Percentiles rank a stretch among this genome's conserved stretches.
phyloP scores from a whole-genome alignment of 2,113 vertebrate species.

The Cryptoleucopteryx plumbea region DNA sequence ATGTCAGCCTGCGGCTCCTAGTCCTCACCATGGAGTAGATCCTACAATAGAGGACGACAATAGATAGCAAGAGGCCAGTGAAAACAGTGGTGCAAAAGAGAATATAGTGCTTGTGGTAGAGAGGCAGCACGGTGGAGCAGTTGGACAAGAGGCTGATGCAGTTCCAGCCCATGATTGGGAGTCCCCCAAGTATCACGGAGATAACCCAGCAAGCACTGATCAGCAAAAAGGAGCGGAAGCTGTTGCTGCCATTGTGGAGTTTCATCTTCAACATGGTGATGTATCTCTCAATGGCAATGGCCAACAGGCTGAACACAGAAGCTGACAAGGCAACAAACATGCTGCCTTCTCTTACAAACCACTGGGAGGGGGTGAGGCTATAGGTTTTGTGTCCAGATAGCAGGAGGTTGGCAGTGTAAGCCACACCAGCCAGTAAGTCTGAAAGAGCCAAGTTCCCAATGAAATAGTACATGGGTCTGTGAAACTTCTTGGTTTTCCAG shows the following conservation, averaged over 20 bases:
- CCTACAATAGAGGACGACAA: constrained; percentile 92
- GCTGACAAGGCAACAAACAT: constrained; percentile 97
- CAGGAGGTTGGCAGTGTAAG: constrained; percentile 91
- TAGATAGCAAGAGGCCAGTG: constrained; percentile 88
- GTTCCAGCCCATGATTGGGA: constrained; percentile 97
- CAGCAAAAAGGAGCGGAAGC: constrained; percentile 90
- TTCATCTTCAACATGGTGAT: constrained; percentile 99
- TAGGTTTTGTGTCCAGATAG: constrained; percentile 94
- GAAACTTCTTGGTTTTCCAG: constrained; percentile 99
- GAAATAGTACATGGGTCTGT: constrained; percentile 98
- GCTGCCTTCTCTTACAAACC: constrained; percentile 94
- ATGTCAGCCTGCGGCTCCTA: constrained; percentile 89
- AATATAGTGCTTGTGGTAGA: constrained; percentile 98
- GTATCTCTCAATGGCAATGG: constrained; percentile 95
- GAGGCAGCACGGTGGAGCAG: constrained; percentile 93
- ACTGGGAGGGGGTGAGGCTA: constrained; percentile 87
- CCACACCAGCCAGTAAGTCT: constrained; percentile 92
- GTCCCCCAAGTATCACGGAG: constrained; percentile 83
- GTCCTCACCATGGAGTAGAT: constrained; percentile 93
- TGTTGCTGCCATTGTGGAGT: constrained; percentile 90
- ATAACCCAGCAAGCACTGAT: constrained; percentile 95
- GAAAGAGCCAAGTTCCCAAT: constrained; percentile 98
- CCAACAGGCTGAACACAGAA: constrained; percentile 94
- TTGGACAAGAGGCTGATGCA: constrained; percentile 78
- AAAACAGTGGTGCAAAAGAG: constrained; percentile 97